These are phyloP conservation scores for Laothoe populi DNA, from an alignment of 2,888 invertebrate species.

Conservation along the genomic window DNA sequence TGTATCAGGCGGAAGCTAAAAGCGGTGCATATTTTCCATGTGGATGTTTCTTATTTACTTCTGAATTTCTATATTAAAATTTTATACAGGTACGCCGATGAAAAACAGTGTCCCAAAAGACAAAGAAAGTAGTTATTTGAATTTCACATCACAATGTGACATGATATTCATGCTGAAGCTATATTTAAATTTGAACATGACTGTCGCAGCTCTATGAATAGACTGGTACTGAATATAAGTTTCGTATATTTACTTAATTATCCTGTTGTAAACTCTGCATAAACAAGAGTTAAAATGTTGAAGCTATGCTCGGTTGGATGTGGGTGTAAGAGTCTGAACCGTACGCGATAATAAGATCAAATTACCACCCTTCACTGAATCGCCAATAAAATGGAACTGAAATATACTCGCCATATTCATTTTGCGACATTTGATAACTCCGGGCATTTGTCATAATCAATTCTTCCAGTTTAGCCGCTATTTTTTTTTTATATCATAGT, in stretches of 20 bases:
- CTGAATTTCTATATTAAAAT: slow-evolving; percentile 49
- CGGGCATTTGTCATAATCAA: slow-evolving; percentile 61
- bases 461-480: slow-evolving; percentile 33
- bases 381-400: slow-evolving; percentile 54
- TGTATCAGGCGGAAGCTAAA: not conserved
- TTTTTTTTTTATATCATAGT: no score
- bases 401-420: slow-evolving; percentile 47
- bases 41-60: slow-evolving; percentile 55
- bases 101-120: slow-evolving; percentile 8
- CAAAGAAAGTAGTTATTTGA: slow-evolving; percentile 28
- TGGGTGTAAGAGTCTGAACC: slow-evolving; percentile 38
- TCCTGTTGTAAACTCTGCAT: slow-evolving; percentile 35
- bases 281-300: slow-evolving; percentile 39
- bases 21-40: slow-evolving; percentile 26
- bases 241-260: slow-evolving; percentile 39
- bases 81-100: slow-evolving; percentile 30
- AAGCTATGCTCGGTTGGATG: slow-evolving; percentile 32
- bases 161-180: slow-evolving; percentile 19
- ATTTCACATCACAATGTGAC: slow-evolving; percentile 35
- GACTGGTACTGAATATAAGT: slow-evolving; percentile 34
- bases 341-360: slow-evolving; percentile 52
- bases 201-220: slow-evolving; percentile 35
- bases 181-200: slow-evolving; percentile 24
- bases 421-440: slow-evolving; percentile 57
- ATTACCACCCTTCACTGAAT: slow-evolving; percentile 52